phyloP scores from a whole-genome alignment of 1,140 invertebrate species.

The Aricia agestis region DNA sequence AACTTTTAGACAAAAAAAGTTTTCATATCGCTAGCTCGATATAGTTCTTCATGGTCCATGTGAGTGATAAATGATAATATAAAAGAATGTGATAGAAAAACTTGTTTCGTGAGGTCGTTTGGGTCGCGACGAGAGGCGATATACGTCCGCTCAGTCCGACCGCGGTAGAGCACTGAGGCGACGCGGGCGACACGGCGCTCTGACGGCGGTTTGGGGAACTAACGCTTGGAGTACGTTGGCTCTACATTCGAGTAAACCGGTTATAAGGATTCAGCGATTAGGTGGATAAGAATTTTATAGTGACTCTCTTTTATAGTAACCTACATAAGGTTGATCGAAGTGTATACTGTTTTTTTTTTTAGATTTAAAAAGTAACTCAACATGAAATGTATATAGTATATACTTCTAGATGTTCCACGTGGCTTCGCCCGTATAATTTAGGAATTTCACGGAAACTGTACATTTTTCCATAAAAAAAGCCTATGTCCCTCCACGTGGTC shows the following conservation, averaged over 20 bases:
- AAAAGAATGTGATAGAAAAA: constrained; percentile 41
- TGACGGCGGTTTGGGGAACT: constrained; percentile 51
- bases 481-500: too few relatives aligned
- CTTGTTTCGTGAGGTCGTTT: constrained; percentile 58
- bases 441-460: too few relatives aligned
- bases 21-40: constrained; percentile 36
- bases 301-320: too few relatives aligned
- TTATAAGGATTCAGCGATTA: constrained; percentile 16
- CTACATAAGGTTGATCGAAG: too few relatives aligned
- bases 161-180: constrained; percentile 52
- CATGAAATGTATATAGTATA: too few relatives aligned
- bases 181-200: constrained; percentile 46
- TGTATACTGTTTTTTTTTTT: too few relatives aligned
- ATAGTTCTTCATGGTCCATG: constrained; percentile 46
- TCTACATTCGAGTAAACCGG: constrained; percentile 21
- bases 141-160: constrained; percentile 49
- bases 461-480: too few relatives aligned
- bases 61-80: constrained; percentile 27
- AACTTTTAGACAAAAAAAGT: constrained; percentile 42
- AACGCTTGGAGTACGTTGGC: constrained; percentile 36
- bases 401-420: too few relatives aligned
- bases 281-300: background rate
- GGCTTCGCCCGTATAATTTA: too few relatives aligned
- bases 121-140: constrained; percentile 25
- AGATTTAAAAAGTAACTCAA: too few relatives aligned